Evolutionary conservation across 2,888 invertebrate species (phyloP).

Genomic region (Yponomeuta sedellus): DNA sequence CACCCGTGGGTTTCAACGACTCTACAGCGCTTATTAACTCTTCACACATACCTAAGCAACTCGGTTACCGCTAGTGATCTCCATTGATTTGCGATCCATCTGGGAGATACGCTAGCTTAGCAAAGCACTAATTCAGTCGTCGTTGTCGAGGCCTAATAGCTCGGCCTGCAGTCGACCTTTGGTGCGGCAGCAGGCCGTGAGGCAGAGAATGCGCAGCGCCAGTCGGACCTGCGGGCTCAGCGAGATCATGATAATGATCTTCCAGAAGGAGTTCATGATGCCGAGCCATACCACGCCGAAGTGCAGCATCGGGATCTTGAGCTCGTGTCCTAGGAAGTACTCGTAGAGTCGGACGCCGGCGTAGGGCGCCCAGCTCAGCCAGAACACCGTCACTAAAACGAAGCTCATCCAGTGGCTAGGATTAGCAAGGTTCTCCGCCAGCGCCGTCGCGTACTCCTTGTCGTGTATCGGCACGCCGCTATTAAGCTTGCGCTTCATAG

Average conservation of each 20-base stretch:
- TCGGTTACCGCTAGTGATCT: too few relatives aligned
- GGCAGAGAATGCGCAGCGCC: slow-evolving; percentile 90
- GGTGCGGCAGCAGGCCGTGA: slow-evolving; percentile 91
- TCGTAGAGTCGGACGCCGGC: slow-evolving; percentile 89
- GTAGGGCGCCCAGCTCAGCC: slow-evolving; percentile 96
- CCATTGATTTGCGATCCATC: not conserved
- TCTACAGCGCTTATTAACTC: not conserved
- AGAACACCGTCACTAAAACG: slow-evolving; percentile 91
- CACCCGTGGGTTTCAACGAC: too few relatives aligned
- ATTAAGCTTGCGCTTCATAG: slow-evolving; percentile 89
- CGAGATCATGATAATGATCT: slow-evolving; percentile 91
- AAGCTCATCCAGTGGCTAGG: slow-evolving; percentile 98
- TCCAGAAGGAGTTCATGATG: slow-evolving; percentile 96
- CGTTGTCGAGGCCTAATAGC: slow-evolving; percentile 90
- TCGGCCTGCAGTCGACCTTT: slow-evolving; percentile 90
- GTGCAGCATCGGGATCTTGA: slow-evolving; percentile 89
- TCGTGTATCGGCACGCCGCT: slow-evolving; percentile 93
- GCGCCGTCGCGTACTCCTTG: slow-evolving; percentile 93
- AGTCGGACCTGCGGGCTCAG: slow-evolving; percentile 95
- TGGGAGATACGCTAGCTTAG: not conserved
- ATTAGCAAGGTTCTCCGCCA: slow-evolving; percentile 93
- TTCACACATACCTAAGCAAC: not conserved
- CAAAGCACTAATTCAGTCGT: slow-evolving; percentile 76
- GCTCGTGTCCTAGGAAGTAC: slow-evolving; percentile 77
- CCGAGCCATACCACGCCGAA: slow-evolving; percentile 97